These are phyloP conservation scores for Hippasteria phrygiana DNA, from an alignment of 53 echinoderm and acorn worm genomes.

Conservation along the genomic window DNA sequence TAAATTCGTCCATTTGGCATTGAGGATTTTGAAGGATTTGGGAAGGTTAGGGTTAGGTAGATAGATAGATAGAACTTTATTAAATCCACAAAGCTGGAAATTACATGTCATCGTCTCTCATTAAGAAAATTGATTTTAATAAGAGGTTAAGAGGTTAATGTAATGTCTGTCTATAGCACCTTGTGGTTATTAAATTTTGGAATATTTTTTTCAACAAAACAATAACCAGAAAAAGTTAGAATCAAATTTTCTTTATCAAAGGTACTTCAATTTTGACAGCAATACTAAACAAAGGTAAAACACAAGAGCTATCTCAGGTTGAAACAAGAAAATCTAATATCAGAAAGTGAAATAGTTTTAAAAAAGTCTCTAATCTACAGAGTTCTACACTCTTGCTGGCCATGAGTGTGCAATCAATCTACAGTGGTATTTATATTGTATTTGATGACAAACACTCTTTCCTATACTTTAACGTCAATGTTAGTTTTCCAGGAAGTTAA, in stretches of 20 bases:
- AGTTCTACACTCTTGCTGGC: not conserved
- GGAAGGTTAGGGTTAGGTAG: too few species aligned
- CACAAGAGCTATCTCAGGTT: not conserved
- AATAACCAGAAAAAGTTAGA: too few species aligned
- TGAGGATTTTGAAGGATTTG: too few species aligned
- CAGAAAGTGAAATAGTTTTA: not conserved
- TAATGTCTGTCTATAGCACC: too few species aligned
- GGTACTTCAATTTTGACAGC: not conserved
- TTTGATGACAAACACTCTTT: slow-evolving; percentile 9
- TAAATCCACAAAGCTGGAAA: too few species aligned
- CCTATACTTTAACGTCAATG: not conserved
- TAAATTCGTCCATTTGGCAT: too few species aligned
- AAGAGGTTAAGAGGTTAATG: too few species aligned
- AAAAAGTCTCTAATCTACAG: not conserved
- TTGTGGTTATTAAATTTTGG: too few species aligned
- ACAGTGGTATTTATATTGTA: slow-evolving; percentile 11
- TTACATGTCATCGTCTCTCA: too few species aligned
- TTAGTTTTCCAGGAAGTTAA: slow-evolving; percentile 30
- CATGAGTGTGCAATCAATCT: not conserved
- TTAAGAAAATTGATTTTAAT: too few species aligned
- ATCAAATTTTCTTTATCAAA: not conserved
- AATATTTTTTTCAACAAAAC: too few species aligned
- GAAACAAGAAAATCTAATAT: not conserved
- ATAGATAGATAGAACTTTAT: too few species aligned
- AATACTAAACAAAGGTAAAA: not conserved